Evolutionary conservation across 2,113 vertebrate genomes (phyloP), one percentile per base, ranked within the genome.

Genomic region (Chloebia gouldiae): DNA sequence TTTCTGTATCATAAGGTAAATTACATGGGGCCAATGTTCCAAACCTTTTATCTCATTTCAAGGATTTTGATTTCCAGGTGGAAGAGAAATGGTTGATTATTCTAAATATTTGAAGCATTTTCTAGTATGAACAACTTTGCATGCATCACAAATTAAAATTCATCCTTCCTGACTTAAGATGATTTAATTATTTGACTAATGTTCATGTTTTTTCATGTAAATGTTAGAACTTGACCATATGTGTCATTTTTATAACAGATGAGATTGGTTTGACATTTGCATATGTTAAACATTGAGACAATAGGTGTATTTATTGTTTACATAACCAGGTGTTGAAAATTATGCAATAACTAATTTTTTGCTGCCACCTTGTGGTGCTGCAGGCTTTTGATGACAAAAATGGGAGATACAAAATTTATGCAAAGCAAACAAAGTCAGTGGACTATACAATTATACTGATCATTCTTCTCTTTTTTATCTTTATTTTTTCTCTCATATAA

Each of bases 321-420:
- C 72, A 66, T 57, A 92, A 84, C 15, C 20, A 50, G 51, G 27
- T 56, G 63, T 76, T 24, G 75, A 90, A 89, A 59, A 16, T 70
- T 23, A 90, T 50, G 40, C 76, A 77, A 97, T 96, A 96, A 92
- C 77, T 94, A 96, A 97, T 77, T 98, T 96, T 95, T 94, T 96
- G 89, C 96, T 98, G 97, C 98, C 98, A 98, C 77, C 98, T 97
- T 92, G 97, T 98, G 98, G 97, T 95, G 27, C 23, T 94, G 56
- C 31, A 73, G 25, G 51, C 37, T 85, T 69, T 87, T 91, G 84
- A 60, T 93, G 53, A 53, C 9, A 77, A 72, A 95, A 95, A 25
- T 13, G 7, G 35, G 10, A 56, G 31, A 64, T 20, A 25, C 23
- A 33, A 80, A 20, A 15, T 11, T 81, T 47, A 22, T 4, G 3